A percentile compares a stretch with the other conserved stretches of the same genome.
phyloP scores from a whole-genome alignment of 35 echinoderm and acorn worm species.

The Anneissia japonica region DNA sequence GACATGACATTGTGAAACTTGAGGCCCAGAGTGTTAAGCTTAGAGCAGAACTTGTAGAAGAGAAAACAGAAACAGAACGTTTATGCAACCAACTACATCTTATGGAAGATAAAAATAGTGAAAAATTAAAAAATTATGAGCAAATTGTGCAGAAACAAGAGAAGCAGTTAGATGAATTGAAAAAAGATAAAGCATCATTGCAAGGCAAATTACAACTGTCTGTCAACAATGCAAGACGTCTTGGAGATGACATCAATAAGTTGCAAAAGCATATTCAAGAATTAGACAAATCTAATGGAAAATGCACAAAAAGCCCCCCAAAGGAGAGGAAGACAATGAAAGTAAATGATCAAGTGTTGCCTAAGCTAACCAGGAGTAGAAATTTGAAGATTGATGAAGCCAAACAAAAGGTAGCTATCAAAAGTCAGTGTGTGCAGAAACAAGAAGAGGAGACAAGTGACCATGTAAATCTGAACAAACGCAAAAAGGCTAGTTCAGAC shows the following conservation, averaged over 20 bases:
- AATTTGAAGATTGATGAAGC: no score
- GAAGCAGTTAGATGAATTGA: neutral
- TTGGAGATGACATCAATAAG: neutral
- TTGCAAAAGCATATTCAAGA: neutral
- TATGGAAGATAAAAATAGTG: neutral
- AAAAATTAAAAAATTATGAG: neutral
- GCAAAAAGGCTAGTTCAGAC: neutral
- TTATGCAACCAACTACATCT: neutral
- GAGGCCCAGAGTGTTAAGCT: neutral
- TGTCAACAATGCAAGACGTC: neutral
- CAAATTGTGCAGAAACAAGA: neutral
- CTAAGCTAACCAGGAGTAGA: no score
- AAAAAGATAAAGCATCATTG: slow-evolving; percentile 2
- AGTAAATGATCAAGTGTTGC: no score
- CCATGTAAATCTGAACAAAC: neutral
- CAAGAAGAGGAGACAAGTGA: no score
- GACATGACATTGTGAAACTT: neutral
- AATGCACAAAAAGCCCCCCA: no score
- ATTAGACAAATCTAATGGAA: neutral
- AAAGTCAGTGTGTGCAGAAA: no score
- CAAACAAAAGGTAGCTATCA: no score
- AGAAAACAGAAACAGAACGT: neutral
- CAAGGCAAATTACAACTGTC: neutral
- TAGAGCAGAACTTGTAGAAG: neutral
- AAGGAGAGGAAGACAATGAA: no score